Evolutionary conservation across 2,888 invertebrate species (phyloP).

Genomic region (Orthosia incerta): DNA sequence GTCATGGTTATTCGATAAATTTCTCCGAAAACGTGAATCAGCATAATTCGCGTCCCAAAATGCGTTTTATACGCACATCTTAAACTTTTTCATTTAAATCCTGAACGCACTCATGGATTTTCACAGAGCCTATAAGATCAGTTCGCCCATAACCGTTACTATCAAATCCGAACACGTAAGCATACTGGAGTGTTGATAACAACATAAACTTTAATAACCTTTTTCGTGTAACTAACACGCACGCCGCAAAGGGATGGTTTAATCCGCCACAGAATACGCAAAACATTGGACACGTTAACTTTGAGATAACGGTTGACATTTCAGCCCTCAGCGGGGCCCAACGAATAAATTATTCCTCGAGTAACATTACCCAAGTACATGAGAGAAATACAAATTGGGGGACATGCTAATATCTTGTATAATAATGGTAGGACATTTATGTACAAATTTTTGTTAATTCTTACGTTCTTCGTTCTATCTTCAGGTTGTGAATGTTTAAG

Average conservation of each 20-base stretch:
- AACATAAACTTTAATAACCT: constrained; percentile 37
- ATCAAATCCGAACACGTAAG: constrained; percentile 32
- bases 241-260: constrained; percentile 33
- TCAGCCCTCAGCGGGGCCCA: constrained; percentile 41
- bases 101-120: background rate
- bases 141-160: constrained; percentile 1
- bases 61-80: background rate
- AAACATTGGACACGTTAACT: constrained; percentile 43
- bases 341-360: constrained; percentile 68
- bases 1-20: background rate
- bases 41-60: background rate
- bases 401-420: constrained; percentile 45
- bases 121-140: constrained; percentile 6
- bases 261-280: constrained; percentile 41
- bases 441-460: background rate
- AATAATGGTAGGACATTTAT: constrained; percentile 15
- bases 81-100: constrained; percentile 5
- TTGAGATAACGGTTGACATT: constrained; percentile 50
- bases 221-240: constrained; percentile 37
- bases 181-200: constrained; percentile 32
- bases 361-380: constrained; percentile 66
- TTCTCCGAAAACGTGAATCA: background rate
- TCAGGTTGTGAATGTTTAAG: background rate
- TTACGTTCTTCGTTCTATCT: background rate
- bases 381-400: constrained; percentile 68